Conservation (phyloP, 2,888 invertebrate species). For the Bimastos eiseni region DNA sequence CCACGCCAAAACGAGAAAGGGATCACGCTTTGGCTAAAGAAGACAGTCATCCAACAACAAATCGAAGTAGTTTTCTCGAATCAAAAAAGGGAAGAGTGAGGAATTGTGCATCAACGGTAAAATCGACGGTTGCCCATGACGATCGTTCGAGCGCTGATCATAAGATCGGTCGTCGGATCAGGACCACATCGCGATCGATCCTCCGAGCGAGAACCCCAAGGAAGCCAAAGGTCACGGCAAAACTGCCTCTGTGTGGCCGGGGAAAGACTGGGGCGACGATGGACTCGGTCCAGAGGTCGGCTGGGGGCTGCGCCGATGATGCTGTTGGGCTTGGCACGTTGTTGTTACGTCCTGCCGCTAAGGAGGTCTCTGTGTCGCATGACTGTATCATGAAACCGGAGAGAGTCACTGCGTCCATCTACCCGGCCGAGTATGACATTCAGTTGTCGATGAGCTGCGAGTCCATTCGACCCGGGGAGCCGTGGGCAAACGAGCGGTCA, state of each 20-base stretch:
- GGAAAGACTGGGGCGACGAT: neutral
- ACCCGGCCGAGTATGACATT: neutral
- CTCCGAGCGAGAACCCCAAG: neutral
- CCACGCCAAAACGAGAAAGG: neutral
- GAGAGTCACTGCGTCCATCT: neutral
- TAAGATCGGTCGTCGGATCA: neutral
- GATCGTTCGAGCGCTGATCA: neutral
- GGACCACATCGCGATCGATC: neutral
- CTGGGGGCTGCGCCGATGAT: neutral
- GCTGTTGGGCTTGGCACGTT: neutral
- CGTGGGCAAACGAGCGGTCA: neutral
- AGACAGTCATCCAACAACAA: neutral
- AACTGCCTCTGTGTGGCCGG: neutral
- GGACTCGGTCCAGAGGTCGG: neutral
- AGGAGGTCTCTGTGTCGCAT: neutral
- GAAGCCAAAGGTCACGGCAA: neutral
- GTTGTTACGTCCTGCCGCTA: neutral
- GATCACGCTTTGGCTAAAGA: neutral
- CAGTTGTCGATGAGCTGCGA: conserved; percentile 22
- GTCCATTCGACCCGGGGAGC: neutral
- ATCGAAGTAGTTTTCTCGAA: neutral
- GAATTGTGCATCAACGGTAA: neutral
- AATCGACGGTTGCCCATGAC: neutral
- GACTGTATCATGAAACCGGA: neutral
- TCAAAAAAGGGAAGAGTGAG: neutral